These are phyloP conservation scores for Virgularia gustaviana DNA, from an alignment of 92 coral and sea anemone species.

Conservation along the genomic window DNA sequence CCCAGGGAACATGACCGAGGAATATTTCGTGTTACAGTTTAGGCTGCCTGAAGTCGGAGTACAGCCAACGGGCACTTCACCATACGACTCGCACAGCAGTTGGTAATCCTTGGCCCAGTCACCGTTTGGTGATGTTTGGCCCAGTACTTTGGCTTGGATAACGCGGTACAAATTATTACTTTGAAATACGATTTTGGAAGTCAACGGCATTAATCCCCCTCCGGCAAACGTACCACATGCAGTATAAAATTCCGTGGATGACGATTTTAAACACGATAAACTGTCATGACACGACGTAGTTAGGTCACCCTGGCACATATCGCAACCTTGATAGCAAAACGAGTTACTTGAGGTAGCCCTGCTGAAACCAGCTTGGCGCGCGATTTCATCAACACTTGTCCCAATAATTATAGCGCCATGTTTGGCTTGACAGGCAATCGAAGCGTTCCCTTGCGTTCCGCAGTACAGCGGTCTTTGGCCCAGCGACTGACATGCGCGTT, in stretches of 20 bases:
- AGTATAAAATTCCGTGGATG: slow-evolving; percentile 43
- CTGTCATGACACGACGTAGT: slow-evolving; percentile 19
- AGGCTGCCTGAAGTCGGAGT: slow-evolving; percentile 21
- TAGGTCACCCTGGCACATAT: slow-evolving; percentile 27
- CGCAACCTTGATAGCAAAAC: slow-evolving; percentile 40
- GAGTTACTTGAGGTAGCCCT: slow-evolving; percentile 23
- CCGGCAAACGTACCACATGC: slow-evolving; percentile 39
- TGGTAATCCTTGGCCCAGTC: slow-evolving; percentile 63
- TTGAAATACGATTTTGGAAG: slow-evolving; percentile 33
- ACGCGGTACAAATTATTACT: slow-evolving; percentile 20
- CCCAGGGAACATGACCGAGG: slow-evolving; percentile 37
- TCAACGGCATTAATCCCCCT: slow-evolving; percentile 41
- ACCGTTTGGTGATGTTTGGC: slow-evolving; percentile 22
- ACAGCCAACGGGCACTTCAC: slow-evolving; percentile 54
- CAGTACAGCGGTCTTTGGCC: slow-evolving; percentile 48
- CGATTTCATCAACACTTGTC: slow-evolving; percentile 27
- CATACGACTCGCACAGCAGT: slow-evolving; percentile 48
- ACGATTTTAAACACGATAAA: slow-evolving; percentile 30
- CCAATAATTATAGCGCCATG: slow-evolving; percentile 41
- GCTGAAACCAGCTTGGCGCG: slow-evolving; percentile 42
- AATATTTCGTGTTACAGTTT: slow-evolving; percentile 44
- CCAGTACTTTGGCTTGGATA: slow-evolving; percentile 42
- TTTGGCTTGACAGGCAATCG: slow-evolving; percentile 42
- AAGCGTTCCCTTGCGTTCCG: slow-evolving; percentile 32
- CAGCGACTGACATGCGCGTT: slow-evolving; percentile 51